Base-by-base conservation (phyloP, 2,797 vertebrate genomes). In the Balearica regulorum region DNA sequence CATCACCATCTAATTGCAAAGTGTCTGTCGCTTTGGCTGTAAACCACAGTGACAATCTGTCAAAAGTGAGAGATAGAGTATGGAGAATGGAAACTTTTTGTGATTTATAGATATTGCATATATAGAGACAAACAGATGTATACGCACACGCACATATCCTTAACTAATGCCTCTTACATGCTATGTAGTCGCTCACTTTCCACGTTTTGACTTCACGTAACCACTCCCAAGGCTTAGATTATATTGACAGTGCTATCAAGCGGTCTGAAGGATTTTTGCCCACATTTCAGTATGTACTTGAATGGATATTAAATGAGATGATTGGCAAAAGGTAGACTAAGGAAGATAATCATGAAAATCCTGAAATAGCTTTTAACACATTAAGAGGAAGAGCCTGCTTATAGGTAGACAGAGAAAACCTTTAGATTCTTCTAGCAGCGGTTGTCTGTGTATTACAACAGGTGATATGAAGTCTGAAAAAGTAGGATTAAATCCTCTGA, bases 211-310 rank as follows among this genome's bases (percentile, higher is more conserved):
- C 11, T 62, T 87, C 4, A 41, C 0, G 0, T 41, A 79, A 84
- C 2, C 46, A 65, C 8, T 69, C 3, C 17, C 7, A 65, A 12
- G 15, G 48, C 13, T 76, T 61, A 87, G 58, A 61, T 61, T 24
- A 64, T 31, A 19, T 5, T 76, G 41, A 24, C 29, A 89, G 26
- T 76, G 4, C 14, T 76, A 57, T 24, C 31, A 60, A 49, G 9
- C 6, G 21, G 1, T 46, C 26, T 65, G 35, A 80, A 54, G 5
- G 9, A 16, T 55, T 62, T n/a, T 49, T 3, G 0, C 2, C 5
- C 14, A 37, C 7, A 16, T 89, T 90, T 92, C 61, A 48, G 6
- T 31, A 11, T 44, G 16, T 14, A 69, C 5, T 33, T 58, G 18
- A 62, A 28, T 25, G 19, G 12, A 44, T 60, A 43, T 29, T 54